phyloP scores from a whole-genome alignment of 2,888 invertebrate genomes.

The Ctena decussata region DNA sequence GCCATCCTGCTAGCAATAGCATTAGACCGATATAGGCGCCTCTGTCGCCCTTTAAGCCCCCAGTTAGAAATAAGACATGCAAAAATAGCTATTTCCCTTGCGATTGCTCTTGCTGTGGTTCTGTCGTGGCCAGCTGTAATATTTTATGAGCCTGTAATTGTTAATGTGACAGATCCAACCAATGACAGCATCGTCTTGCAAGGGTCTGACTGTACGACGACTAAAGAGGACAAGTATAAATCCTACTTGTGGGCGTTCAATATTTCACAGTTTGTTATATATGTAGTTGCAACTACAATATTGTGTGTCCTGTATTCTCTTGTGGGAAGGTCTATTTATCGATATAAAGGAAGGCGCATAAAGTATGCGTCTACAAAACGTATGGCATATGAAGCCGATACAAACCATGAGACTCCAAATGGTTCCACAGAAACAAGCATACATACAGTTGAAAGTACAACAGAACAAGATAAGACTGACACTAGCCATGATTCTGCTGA shows the following conservation, averaged over 20 bases:
- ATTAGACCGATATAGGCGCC: slow-evolving; percentile 74
- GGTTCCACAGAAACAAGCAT: neutral
- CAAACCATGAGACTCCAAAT: neutral
- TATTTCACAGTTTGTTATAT: slow-evolving; percentile 64
- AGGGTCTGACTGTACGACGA: slow-evolving; percentile 75
- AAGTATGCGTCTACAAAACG: slow-evolving; percentile 4
- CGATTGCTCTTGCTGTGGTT: slow-evolving; percentile 46
- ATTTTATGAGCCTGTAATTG: slow-evolving; percentile 69
- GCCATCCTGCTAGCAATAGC: slow-evolving; percentile 71
- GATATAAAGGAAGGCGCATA: slow-evolving; percentile 13
- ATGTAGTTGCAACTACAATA: slow-evolving; percentile 57
- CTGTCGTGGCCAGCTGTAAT: slow-evolving; percentile 70
- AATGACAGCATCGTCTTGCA: slow-evolving; percentile 31
- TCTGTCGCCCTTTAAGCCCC: slow-evolving; percentile 74
- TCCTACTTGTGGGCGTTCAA: slow-evolving; percentile 70
- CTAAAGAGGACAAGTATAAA: slow-evolving; percentile 50
- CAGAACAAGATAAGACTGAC: neutral
- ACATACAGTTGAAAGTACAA: neutral
- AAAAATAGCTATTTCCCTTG: slow-evolving; percentile 48
- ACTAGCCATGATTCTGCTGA: too few species aligned
- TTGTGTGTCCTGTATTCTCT: slow-evolving; percentile 68
- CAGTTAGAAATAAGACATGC: slow-evolving; percentile 69
- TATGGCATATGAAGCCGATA: neutral
- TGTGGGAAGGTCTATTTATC: slow-evolving; percentile 63
- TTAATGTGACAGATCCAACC: slow-evolving; percentile 55